Base-by-base conservation (phyloP, 1,140 invertebrate genomes). In the Bactericera cockerelli region DNA sequence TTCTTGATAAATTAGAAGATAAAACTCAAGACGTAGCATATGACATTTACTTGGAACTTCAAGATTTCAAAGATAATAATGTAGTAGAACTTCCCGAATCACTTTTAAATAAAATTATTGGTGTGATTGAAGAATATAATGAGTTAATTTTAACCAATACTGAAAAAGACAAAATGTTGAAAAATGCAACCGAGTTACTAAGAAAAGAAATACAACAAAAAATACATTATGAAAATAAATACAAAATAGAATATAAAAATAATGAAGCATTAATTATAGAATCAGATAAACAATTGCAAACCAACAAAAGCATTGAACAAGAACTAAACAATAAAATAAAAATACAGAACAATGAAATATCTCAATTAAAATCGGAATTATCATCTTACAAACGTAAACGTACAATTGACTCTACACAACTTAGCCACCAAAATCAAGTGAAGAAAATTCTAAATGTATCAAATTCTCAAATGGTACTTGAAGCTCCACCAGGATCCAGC, bases 231-330 rank as follows among this genome's bases (percentile, higher is more conserved):
- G 42, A 49, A 49, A 49, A 49, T 19, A 16, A 49, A 49, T 49
- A 6, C 22, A 49, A 49, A 49, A 49, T 49, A 8, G n/a, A 49
- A 49, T 6, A 4, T 6, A 4, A 31, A 31, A 31, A 31, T 31
- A 31, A 31, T 31, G 28, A 31, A 31, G 13, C 13, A 6, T 16
- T 49, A 16, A 49, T 16, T 8, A 22, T 3, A 6, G 42, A 49
- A 19, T 49, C 42, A 16, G 42, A 49, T 49, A 49, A n/a, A n/a
- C 42, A 49, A n/a, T 22, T 49, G n/a, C 42, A 49, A 49, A 16
- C 8, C 6, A 6, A 49, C 22, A 49, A 49, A 16, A 6, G 19
- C 4, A 49, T 49, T 6, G 42, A 49, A 49, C 4, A 6, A 49
- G 13, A 4, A 6, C 28, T 31, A 31, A 31, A 31, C 28, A 31